Base-by-base conservation (phyloP, 2,888 invertebrate genomes). In the Ethmia dodecea region DNA sequence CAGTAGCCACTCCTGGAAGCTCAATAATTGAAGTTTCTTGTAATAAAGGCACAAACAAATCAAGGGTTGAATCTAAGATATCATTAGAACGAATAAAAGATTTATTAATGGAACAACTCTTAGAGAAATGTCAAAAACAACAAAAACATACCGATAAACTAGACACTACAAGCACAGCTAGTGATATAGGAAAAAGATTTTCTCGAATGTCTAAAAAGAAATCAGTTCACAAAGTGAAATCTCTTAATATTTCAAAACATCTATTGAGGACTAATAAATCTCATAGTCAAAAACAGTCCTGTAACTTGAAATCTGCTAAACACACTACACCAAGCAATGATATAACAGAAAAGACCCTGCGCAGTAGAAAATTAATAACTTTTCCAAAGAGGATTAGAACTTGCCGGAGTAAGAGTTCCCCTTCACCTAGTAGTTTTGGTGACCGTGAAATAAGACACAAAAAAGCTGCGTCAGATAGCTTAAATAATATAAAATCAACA, bases 1-100 rank as follows among this genome's bases (percentile, higher is more conserved):
- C 74, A 1, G 70, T 83, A 3, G 55, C 70, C n/a, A 87, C 87
- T 9, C 87, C 87, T 11, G 67, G 74, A 3, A 86, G 84, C 47
- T 87, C 87, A 1, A 66, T 87, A 33, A 66, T 87, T 18, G 74
- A 86, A 42, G 60, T 72, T 1, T 60, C 73, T 8, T 60, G 55
- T 20, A 86, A 86, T 52, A 41, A 63, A 9, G 49, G 58, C 27
- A 50, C 47, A 15, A 49, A 46, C 16, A 64, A 60, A 42, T 16
- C 49, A n/a, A 38, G 37, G 3, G 6, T 57, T 15, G 49, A 59
- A 14, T 64, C 60, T 29, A 73, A 69, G 49, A 71, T 83, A 47
- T 80, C 81, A 4, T 54, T 83, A 32, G 67, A 81, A 51, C 69
- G 80, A 57, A 61, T 83, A 25, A 78, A 76, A 54, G 53, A 58